Evolutionary conservation across 30 jellyfish, hydroid and myxozoan genomes (phyloP), one percentile per base, ranked within the genome.

Genomic region (Turritopsis dohrnii): DNA sequence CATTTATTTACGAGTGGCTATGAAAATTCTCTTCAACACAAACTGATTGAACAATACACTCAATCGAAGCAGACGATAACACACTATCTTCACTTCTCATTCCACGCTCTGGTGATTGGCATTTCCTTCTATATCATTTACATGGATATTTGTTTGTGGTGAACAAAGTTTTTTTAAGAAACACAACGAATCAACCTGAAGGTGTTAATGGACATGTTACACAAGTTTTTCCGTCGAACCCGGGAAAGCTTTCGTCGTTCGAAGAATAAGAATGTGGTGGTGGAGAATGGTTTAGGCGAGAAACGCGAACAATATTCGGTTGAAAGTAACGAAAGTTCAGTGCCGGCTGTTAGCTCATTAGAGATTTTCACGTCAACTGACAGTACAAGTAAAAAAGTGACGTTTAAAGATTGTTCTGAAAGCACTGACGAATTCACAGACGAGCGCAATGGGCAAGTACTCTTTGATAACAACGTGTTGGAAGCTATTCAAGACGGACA

Each of bases 401-500:
- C 52, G 21, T 65, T 30, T 1, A 65, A 82, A 26, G 89, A 66
- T 4, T 80, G 81, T 21, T 19, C n/a, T 21, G 83, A 84, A 52
- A 73, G 83, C 71, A 24, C 84, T 16, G 28, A 26, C 53, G 90
- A n/a, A 23, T 13, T n/a, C 75, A 26, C 66, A 7, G 53, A 9
- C 7, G 79, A 84, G 5, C 87, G 52, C 21, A 76, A 85, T n/a
- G 92, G 82, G 9, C 91, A 87, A 52, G 94, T 85, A 16, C 81
- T 94, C 52, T 94, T 94, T 60, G 99, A 81, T 29, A 96, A 94
- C 53, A 89, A 88, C 73, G 86, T 94, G 8, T 54, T 94, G 79
- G 89, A 91, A 53, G 96, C 95, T 53, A 84, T 94, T 71, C 94
- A 94, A 81, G 96, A 80, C 73, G 99, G 99, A 21, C 93, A 88